Conservation (phyloP, 2,888 invertebrate species). For the Parnassius mnemosyne region DNA sequence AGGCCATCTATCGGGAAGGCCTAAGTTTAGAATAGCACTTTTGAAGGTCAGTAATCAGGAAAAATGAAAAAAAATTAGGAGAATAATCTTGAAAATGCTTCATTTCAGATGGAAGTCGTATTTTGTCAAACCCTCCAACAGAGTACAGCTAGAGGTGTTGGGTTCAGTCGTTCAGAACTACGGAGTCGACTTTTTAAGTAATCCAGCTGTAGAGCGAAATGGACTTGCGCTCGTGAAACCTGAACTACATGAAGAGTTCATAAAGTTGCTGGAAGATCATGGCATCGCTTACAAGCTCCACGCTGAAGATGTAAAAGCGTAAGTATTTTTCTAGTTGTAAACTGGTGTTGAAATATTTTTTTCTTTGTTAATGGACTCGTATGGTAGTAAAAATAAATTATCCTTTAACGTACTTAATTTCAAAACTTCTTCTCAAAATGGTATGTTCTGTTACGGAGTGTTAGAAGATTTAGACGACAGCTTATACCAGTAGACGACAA, state of each 20-base stretch:
- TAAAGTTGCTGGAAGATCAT: constrained; percentile 43
- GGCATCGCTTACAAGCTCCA: constrained; percentile 61
- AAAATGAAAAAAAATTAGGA: too few species aligned
- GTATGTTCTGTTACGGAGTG: too few species aligned
- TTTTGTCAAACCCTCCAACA: constrained; percentile 28
- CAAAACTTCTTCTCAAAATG: too few species aligned
- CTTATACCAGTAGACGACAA: too few species aligned
- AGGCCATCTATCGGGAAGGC: too few species aligned
- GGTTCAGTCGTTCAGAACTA: constrained; percentile 3
- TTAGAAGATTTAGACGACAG: too few species aligned
- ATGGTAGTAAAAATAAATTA: too few species aligned
- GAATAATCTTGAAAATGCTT: not conserved
- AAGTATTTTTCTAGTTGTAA: constrained; percentile 33
- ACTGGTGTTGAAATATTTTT: too few species aligned
- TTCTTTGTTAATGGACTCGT: too few species aligned
- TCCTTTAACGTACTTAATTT: too few species aligned
- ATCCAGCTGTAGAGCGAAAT: constrained; percentile 8
- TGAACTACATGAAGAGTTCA: constrained; percentile 48
- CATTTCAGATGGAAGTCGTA: constrained; percentile 35
- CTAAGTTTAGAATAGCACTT: too few species aligned
- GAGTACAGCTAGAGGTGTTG: constrained; percentile 22
- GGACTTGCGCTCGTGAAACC: constrained; percentile 63
- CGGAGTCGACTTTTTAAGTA: constrained; percentile 31
- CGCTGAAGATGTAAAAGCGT: constrained; percentile 71
- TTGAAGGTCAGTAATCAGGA: too few species aligned